Evolutionary conservation across 64 coral and sea anemone genomes (phyloP).

Genomic region (Montipora cactus): DNA sequence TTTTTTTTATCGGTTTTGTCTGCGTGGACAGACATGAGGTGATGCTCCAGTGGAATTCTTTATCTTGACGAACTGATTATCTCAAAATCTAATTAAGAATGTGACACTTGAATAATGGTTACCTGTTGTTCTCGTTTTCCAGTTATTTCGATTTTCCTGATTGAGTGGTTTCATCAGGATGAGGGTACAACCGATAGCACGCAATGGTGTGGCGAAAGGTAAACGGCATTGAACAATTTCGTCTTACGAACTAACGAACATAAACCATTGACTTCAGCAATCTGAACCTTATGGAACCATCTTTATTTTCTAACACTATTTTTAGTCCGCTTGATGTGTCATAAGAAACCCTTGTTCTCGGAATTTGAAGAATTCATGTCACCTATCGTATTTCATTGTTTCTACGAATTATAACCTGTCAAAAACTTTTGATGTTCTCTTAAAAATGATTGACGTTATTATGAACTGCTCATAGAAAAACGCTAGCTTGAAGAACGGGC

Average conservation of each 20-base stretch:
- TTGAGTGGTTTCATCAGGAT: not conserved
- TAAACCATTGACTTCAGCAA: not conserved
- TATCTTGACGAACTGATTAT: constrained; percentile 50
- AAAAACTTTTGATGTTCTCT: constrained; percentile 38
- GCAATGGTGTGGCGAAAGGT: not conserved
- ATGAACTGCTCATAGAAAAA: constrained; percentile 30
- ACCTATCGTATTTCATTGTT: constrained; percentile 15
- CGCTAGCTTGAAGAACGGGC: constrained; percentile 20
- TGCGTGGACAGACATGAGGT: not conserved
- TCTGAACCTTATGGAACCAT: not conserved
- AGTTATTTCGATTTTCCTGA: constrained; percentile 15
- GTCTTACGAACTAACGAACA: not conserved
- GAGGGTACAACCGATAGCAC: not conserved
- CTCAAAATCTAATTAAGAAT: constrained; percentile 58
- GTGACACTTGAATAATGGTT: constrained; percentile 35
- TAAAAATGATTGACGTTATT: constrained; percentile 18
- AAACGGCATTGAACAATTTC: not conserved
- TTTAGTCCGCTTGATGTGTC: not conserved
- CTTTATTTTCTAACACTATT: not conserved
- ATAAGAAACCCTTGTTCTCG: not conserved
- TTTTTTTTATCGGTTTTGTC: not conserved
- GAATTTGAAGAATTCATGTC: not conserved
- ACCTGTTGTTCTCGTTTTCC: constrained; percentile 27
- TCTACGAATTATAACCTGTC: constrained; percentile 30
- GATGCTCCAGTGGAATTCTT: not conserved